phyloP scores from a whole-genome alignment of 37 sponge, comb jelly and placozoan species.

The Eunapius fragilis region DNA sequence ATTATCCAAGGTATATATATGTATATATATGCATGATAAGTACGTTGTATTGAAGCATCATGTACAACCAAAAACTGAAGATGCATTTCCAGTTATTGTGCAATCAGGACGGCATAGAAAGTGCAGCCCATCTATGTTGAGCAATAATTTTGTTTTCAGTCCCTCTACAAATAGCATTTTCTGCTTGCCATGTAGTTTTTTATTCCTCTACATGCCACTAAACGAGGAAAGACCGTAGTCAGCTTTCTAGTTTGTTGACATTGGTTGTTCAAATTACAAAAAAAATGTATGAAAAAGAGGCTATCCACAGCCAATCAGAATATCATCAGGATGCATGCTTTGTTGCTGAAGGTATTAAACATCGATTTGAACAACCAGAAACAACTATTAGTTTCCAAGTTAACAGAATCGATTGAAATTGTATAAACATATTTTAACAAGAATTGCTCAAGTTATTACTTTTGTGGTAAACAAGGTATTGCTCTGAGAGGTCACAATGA shows the following conservation, averaged over 20 bases:
- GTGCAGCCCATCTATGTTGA: not conserved
- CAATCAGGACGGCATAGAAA: not conserved
- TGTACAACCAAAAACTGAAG: not conserved
- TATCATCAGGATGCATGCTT: not conserved
- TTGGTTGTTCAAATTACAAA: not conserved
- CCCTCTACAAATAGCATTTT: not conserved
- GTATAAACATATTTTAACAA: not conserved
- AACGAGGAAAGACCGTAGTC: not conserved
- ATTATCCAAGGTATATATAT: no score
- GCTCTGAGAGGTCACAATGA: not conserved
- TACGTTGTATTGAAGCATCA: not conserved
- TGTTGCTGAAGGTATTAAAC: not conserved
- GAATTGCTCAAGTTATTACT: not conserved
- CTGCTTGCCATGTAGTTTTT: not conserved
- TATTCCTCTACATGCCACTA: not conserved
- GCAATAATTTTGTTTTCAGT: not conserved
- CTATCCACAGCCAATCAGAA: not conserved
- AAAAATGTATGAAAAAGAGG: not conserved
- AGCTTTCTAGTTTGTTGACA: not conserved
- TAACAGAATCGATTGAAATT: not conserved
- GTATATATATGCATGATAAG: no score
- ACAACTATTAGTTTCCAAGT: not conserved
- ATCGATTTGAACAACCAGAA: not conserved
- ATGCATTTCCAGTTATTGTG: not conserved
- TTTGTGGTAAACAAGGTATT: not conserved